Base-by-base conservation (phyloP, 2,797 vertebrate species). In the Rhynchonycteris naso region DNA sequence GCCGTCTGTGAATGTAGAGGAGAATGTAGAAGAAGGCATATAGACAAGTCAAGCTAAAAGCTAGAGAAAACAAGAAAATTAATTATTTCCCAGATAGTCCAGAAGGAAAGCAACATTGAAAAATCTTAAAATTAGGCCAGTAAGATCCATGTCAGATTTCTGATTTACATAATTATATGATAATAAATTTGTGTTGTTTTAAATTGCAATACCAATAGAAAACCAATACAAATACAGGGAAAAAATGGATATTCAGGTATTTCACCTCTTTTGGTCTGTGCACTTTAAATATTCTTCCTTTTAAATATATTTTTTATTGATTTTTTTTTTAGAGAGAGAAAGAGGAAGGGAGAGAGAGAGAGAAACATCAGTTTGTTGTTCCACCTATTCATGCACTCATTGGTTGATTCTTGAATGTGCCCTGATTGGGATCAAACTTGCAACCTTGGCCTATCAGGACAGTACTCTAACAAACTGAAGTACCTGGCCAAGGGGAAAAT, bases 221-320 rank as follows among this genome's bases (percentile, higher is more conserved):
- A 95, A 35, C 24, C 28, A 78, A 72, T 35, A 35, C 6, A 76
- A 76, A 59, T 68, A 43, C 14, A 30, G 22, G 47, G 26, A 50
- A 66, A 33, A 72, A 80, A 13, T 38, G 76, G 10, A 10, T 54
- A 88, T 38, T 86, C 2, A 69, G 65, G 0, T 33, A 16, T 90
- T 90, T 82, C 16, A 26, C 43, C 16, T 82, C 7, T 47, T 78
- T 81, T 78, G 56, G 14, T 19, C n/a, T 80, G 76, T 43, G 4
- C 7, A 91, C 14, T 92, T 79, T 33, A 83, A 83, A 35, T 85
- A n/a, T 22, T 83, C 13, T 96, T 75, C 28, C 16, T 68, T 81
- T 16, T 18, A 12, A 8, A 92, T 43, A 43, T 43, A 43, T 43
- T 43, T 43, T 43, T 43, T 43, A 43, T 43, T 4, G 43, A 43